Percentiles rank a stretch among this genome's conserved stretches.
phyloP scores from a whole-genome alignment of 1,140 invertebrate species.

The Dendrolimus punctatus region DNA sequence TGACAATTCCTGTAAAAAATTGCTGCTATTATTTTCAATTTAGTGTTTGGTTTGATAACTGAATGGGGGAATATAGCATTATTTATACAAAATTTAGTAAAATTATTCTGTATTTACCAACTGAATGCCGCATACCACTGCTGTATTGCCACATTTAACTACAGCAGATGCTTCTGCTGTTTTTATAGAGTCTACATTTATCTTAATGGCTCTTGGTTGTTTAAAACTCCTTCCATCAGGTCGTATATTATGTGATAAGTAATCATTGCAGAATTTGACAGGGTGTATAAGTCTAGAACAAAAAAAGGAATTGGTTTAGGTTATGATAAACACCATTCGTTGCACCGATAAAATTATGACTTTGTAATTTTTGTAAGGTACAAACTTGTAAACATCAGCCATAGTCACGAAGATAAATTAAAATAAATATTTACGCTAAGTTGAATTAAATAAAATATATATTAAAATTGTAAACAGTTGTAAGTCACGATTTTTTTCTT shows the following conservation, averaged over 20 bases:
- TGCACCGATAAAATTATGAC: no score
- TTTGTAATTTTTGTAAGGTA: not conserved
- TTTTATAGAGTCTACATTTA: conserved; percentile 51
- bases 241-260: conserved; percentile 38
- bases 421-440: no score
- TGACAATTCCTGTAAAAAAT: conserved; percentile 76
- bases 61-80: not conserved
- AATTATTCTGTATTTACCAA: conserved; percentile 28
- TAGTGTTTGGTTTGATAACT: no score
- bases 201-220: conserved; percentile 48
- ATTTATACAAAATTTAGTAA: not conserved
- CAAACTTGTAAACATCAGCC: conserved; percentile 26
- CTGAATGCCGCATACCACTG: conserved; percentile 55
- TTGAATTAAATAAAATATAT: no score
- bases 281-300: conserved; percentile 51
- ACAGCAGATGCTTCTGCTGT: conserved; percentile 52
- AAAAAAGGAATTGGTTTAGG: conserved; percentile 9
- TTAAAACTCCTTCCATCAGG: conserved; percentile 50
- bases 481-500: no score
- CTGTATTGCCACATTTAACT: conserved; percentile 59
- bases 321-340: no score
- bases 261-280: conserved; percentile 55
- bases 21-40: not conserved
- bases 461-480: no score
- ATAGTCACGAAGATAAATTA: conserved; percentile 14